These are phyloP conservation scores for Rachycentron canadum DNA, from an alignment of 2,797 vertebrate species.

Conservation along the genomic window DNA sequence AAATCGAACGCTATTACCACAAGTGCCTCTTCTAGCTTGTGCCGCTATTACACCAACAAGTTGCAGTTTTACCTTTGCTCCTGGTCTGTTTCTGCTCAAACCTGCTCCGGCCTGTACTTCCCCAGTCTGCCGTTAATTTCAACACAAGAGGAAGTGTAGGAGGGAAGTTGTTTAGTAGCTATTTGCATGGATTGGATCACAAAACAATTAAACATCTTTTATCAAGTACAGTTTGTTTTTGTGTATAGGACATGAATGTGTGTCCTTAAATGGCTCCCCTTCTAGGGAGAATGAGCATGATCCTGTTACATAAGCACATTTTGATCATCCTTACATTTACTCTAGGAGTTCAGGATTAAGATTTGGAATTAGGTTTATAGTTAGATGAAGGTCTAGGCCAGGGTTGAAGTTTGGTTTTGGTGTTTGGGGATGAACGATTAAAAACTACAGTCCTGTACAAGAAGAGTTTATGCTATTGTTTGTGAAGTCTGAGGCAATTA, in stretches of 20 bases:
- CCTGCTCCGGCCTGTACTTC: neutral
- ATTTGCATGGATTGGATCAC: conserved; percentile 5
- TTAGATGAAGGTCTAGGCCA: conserved; percentile 26
- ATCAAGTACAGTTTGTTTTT: neutral
- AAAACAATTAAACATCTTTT: conserved; percentile 5
- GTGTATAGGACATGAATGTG: neutral
- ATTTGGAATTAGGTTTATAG: conserved; percentile 29
- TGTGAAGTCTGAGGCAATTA: conserved; percentile 20
- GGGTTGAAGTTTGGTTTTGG: conserved; percentile 27
- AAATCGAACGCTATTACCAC: conserved; percentile 40
- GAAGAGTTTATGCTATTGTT: conserved; percentile 22
- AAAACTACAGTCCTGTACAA: conserved; percentile 4
- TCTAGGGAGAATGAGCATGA: conserved; percentile 23
- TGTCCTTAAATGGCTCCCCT: conserved; percentile 11
- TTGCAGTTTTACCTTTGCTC: conserved; percentile 26
- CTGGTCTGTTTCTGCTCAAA: conserved; percentile 13
- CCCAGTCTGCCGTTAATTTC: neutral
- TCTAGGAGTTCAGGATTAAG: conserved; percentile 40
- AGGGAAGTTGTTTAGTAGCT: neutral
- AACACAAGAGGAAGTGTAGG: neutral
- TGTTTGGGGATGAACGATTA: conserved; percentile 10
- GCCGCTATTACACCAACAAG: conserved; percentile 20
- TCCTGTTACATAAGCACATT: conserved; percentile 43
- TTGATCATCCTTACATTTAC: conserved; percentile 25
- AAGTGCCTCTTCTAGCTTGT: conserved; percentile 19